Percentiles rank a stretch among this genome's conserved stretches.
These are phyloP conservation scores for Heterocephalus glaber DNA, from an alignment of 2,113 vertebrate species.

Conservation along the genomic window DNA sequence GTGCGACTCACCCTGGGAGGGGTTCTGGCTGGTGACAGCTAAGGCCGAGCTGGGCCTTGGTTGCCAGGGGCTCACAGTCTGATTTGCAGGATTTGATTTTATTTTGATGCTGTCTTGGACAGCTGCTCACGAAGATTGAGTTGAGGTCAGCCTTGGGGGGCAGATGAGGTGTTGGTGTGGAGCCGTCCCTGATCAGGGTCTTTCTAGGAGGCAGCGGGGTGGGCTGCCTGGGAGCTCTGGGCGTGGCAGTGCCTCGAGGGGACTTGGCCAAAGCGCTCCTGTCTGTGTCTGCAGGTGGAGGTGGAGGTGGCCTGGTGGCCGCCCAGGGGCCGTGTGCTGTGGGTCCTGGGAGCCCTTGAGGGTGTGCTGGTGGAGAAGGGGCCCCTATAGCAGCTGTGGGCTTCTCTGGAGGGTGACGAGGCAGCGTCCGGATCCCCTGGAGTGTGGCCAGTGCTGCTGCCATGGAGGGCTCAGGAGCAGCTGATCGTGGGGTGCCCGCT, in stretches of 20 bases:
- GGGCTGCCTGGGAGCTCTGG: neutral
- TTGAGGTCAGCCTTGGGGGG: neutral
- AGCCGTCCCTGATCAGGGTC: neutral
- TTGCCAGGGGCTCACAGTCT: neutral
- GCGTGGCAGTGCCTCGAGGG: neutral
- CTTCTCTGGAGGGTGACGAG: neutral
- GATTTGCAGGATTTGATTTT: neutral
- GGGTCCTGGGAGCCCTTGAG: neutral
- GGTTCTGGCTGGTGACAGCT: neutral
- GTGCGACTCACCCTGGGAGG: neutral
- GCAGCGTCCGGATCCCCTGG: neutral
- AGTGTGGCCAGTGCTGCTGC: neutral
- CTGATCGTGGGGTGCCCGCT: neutral
- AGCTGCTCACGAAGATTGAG: neutral
- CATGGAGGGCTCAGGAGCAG: neutral
- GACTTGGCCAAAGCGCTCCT: neutral
- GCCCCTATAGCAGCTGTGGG: neutral
- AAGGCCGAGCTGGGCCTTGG: neutral
- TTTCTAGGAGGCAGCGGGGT: no score
- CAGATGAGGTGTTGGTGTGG: neutral
- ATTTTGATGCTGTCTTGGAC: neutral
- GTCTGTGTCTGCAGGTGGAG: rapidly evolving
- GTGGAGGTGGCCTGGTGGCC: neutral
- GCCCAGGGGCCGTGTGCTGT: neutral
- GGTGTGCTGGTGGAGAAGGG: neutral